Conservation (phyloP, 1,140 invertebrate species). For the Drosophila yakuba region DNA sequence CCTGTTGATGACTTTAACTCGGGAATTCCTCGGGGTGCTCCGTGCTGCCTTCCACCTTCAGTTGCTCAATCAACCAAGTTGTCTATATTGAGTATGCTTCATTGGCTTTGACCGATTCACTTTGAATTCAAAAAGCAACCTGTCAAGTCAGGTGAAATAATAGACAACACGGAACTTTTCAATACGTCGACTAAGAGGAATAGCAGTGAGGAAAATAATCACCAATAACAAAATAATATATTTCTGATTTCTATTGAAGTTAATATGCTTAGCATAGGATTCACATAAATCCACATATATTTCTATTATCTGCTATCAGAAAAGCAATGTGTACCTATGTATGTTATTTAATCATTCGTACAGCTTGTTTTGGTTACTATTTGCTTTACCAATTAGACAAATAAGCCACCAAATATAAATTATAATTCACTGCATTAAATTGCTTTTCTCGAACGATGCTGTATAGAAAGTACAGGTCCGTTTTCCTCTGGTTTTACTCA, state of each 20-base stretch:
- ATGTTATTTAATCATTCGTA: no score
- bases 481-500: conserved; percentile 6
- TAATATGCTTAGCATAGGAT: background rate
- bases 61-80: conserved; percentile 48
- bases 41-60: background rate
- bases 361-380: no score
- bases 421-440: background rate
- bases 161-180: background rate
- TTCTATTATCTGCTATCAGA: no score
- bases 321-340: no score
- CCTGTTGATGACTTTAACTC: conserved; percentile 47
- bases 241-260: background rate
- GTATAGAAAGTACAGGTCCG: conserved; percentile 1
- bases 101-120: conserved; percentile 43
- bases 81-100: conserved; percentile 35
- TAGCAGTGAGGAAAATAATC: background rate
- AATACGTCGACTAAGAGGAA: background rate
- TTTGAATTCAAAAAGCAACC: conserved; percentile 17
- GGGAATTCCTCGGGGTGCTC: conserved; percentile 11
- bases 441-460: no score
- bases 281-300: background rate
- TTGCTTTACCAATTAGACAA: no score
- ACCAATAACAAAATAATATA: background rate
- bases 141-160: conserved; percentile 21
- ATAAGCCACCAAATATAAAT: background rate